Conservation (phyloP, 2,888 invertebrate species). For the Anodontia alba region DNA sequence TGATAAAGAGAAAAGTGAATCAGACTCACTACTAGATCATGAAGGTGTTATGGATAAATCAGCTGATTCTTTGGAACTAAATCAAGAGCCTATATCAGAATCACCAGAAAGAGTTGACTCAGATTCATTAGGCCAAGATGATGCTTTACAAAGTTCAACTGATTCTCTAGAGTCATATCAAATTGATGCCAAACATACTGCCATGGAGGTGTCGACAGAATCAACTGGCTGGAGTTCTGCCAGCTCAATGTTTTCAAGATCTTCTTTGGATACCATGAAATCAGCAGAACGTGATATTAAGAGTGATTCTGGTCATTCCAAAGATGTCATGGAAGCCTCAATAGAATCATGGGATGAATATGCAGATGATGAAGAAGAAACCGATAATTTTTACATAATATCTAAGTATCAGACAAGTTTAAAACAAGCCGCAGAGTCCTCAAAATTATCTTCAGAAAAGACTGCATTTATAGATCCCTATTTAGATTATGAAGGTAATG, state of each 20-base stretch:
- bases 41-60: conserved; percentile 69
- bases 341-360: conserved; percentile 79
- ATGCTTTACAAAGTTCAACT: conserved; percentile 75
- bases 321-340: conserved; percentile 83
- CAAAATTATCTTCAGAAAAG: conserved; percentile 46
- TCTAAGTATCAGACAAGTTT: conserved; percentile 61
- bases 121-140: conserved; percentile 67
- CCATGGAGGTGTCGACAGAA: conserved; percentile 71
- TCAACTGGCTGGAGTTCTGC: conserved; percentile 76
- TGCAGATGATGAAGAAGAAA: conserved; percentile 50
- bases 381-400: conserved; percentile 59
- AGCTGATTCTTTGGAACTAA: conserved; percentile 73
- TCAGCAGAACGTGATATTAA: conserved; percentile 72
- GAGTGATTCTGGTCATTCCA: conserved; percentile 72
- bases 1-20: conserved; percentile 71
- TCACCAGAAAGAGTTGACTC: conserved; percentile 63
- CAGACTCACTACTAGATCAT: conserved; percentile 64
- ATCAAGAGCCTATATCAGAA: conserved; percentile 38
- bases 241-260: conserved; percentile 77
- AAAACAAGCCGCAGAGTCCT: conserved; percentile 54
- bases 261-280: conserved; percentile 76
- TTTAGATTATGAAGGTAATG: conserved; percentile 74
- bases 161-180: conserved; percentile 79
- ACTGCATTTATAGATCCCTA: conserved; percentile 63
- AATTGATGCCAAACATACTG: conserved; percentile 58